These are phyloP conservation scores for Pampus argenteus DNA, from an alignment of 2,797 vertebrate genomes.

Conservation along the genomic window DNA sequence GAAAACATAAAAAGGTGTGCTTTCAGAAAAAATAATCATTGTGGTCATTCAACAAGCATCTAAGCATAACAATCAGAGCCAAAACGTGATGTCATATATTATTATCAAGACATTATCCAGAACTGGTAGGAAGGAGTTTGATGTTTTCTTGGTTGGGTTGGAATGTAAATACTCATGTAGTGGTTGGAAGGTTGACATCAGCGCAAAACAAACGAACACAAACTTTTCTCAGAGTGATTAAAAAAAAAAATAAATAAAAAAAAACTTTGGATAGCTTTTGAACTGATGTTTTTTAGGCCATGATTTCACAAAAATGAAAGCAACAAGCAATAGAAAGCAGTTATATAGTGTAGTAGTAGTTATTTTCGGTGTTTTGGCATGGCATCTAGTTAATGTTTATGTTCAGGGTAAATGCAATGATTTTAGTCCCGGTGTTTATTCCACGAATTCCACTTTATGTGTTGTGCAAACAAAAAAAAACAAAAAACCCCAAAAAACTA, in stretches of 20 bases:
- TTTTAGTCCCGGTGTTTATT: neutral
- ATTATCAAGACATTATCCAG: conserved; percentile 52
- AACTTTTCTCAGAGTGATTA: conserved; percentile 28
- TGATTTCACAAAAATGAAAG: neutral
- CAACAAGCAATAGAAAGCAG: neutral
- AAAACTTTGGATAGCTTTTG: conserved; percentile 20
- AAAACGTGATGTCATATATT: conserved; percentile 40
- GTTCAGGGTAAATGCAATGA: too few species aligned
- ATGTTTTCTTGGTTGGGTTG: conserved; percentile 12
- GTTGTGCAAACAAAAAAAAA: neutral
- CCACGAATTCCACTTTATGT: neutral
- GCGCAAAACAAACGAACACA: conserved; percentile 24
- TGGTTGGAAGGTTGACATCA: conserved; percentile 20
- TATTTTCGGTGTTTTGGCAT: neutral
- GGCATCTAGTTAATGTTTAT: neutral
- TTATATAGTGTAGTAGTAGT: too few species aligned
- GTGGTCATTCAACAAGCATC: neutral
- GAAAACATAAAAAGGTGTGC: neutral
- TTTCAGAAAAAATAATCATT: neutral
- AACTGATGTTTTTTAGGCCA: conserved; percentile 31
- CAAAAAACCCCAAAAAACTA: too few species aligned
- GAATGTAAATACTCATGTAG: conserved; percentile 47
- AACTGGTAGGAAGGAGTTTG: conserved; percentile 12
- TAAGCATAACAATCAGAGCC: conserved; percentile 7
- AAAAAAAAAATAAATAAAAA: too few species aligned